Conservation (phyloP, 2,113 vertebrate species). For the Chlorocebus sabaeus region DNA sequence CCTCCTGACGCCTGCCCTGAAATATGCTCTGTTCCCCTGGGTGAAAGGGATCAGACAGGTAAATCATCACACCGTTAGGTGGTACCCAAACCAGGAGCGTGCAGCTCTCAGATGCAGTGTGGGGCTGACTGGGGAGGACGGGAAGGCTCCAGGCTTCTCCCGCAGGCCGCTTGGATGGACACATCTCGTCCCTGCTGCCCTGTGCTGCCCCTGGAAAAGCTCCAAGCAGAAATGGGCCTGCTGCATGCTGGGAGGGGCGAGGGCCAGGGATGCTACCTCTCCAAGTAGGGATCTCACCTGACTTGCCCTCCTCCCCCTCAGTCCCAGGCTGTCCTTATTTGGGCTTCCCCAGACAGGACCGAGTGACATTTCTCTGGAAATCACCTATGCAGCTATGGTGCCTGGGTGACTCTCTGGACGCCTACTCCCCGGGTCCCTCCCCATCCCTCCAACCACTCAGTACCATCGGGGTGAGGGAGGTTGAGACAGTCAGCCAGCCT, state of each 20-base stretch:
- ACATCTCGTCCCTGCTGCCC: background rate
- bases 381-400: fast-evolving
- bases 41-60: background rate
- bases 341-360: background rate
- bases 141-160: fast-evolving
- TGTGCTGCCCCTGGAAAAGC: background rate
- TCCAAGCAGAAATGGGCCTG: fast-evolving
- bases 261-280: no score
- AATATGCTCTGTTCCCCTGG: fast-evolving
- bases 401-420: background rate
- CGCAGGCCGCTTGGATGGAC: fast-evolving
- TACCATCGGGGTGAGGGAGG: fast-evolving
- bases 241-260: background rate
- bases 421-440: background rate
- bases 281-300: background rate
- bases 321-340: background rate
- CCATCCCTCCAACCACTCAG: background rate
- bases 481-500: fast-evolving
- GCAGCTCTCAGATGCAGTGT: fast-evolving
- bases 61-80: background rate
- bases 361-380: background rate
- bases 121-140: fast-evolving
- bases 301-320: background rate
- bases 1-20: background rate
- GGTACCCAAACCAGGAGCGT: background rate